Base-by-base conservation (phyloP, 1,140 invertebrate species). In the Philotrypesis tridentata region DNA sequence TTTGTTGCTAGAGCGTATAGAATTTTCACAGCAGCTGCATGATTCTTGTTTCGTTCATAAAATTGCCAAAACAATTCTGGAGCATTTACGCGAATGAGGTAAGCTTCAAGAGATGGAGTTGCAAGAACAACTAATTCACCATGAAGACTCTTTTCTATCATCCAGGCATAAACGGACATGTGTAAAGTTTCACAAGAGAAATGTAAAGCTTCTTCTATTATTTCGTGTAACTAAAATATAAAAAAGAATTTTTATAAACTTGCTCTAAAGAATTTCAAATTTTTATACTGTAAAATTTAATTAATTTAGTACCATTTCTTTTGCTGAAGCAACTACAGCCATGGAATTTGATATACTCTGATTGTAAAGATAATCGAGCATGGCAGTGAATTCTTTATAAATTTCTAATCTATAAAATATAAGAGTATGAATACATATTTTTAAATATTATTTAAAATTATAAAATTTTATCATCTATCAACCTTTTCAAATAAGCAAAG, bases 41-140 rank as follows among this genome's bases (percentile, higher is more conserved):
- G 98, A 89, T 99, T 97, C 40, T 96, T 95, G 87, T 95, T 96
- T 87, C 96, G 96, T 89, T 99, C 98, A 87, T 99, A 98, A 89
- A 96, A 98, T 89, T 98, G 98, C 98, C 98, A 99, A 21, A 99
- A 91, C 78, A 99, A 92, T 90, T 99, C 97, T 67, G 97, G 93
- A 7, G 96, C 93, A 73, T 94, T 93, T 1, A 95, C 90, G 33
- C 95, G 93, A 73, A 95, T 94, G 17, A 98, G 89, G 87, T 96
- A 98, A 55, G 94, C 93, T 87, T 98, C 97, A 61, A 98, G 92
- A 7, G 95, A 96, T n/a, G 96, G 94, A 75, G 97, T 95, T 63
- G 94, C 92, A 85, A 97, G 93, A 88, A 95, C 93, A 79, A 98
- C 92, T 77, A 99, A 90, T 89, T 97, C 96, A 82, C 95, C 95